Percentiles rank a stretch among this genome's conserved stretches.
These are phyloP conservation scores for Ophion costatus DNA, from an alignment of 2,888 invertebrate species.

Conservation along the genomic window DNA sequence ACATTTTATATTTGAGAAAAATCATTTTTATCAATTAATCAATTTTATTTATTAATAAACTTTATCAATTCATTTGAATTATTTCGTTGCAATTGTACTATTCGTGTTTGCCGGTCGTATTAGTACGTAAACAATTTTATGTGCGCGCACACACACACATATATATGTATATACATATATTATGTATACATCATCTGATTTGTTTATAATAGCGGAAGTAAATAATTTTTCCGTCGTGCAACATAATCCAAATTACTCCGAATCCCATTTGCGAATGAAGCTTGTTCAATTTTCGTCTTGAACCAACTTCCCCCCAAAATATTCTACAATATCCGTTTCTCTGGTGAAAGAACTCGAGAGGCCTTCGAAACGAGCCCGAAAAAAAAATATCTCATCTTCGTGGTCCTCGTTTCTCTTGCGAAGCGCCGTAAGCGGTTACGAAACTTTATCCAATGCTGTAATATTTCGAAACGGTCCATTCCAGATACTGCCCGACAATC, in stretches of 20 bases:
- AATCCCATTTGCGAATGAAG: neutral
- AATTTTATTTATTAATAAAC: too few species aligned
- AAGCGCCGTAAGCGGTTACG: slow-evolving; percentile 57
- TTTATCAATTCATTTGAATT: too few species aligned
- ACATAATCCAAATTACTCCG: neutral
- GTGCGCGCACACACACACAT: too few species aligned
- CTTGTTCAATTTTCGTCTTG: neutral
- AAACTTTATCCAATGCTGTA: slow-evolving; percentile 57
- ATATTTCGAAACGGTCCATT: slow-evolving; percentile 47
- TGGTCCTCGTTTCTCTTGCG: slow-evolving; percentile 15
- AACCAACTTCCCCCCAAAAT: neutral
- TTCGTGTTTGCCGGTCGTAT: neutral
- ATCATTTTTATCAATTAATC: neutral
- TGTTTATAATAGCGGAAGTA: too few species aligned
- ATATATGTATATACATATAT: too few species aligned
- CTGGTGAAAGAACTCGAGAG: slow-evolving; percentile 21
- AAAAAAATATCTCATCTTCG: slow-evolving; percentile 7
- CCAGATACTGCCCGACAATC: slow-evolving; percentile 12
- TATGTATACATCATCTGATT: neutral
- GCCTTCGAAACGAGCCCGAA: slow-evolving; percentile 25
- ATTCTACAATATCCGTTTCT: neutral
- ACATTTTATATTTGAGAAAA: slow-evolving; percentile 19
- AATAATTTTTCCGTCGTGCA: neutral
- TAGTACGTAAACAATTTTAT: too few species aligned
- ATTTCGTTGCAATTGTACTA: too few species aligned